Conservation (phyloP, 2,113 vertebrate species). For the Pollimyrus isidori region DNA sequence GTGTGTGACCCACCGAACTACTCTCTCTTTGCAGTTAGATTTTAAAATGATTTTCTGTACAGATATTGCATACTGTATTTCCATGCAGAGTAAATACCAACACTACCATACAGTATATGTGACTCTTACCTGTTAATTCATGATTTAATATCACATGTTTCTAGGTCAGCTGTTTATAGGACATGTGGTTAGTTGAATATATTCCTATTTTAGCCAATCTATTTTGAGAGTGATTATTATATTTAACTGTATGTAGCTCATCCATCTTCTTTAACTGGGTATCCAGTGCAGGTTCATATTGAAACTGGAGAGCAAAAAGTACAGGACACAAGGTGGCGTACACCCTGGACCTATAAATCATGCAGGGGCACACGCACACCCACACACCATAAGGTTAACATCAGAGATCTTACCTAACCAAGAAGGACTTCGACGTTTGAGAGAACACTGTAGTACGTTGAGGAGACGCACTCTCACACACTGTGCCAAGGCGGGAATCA, state of each 20-base stretch:
- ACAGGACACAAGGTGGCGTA: neutral
- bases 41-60: neutral
- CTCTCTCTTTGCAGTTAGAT: neutral
- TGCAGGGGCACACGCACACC: neutral
- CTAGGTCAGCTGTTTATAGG: neutral
- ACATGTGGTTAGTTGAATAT: neutral
- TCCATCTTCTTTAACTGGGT: neutral
- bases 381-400: neutral
- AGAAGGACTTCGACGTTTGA: neutral
- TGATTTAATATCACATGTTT: neutral
- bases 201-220: neutral
- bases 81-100: neutral
- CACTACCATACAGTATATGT: neutral
- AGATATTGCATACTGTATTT: neutral
- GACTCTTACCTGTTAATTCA: neutral
- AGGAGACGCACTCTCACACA: neutral
- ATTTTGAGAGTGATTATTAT: constrained; percentile 2
- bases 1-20: neutral
- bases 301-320: neutral
- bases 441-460: neutral
- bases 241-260: neutral
- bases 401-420: neutral
- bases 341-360: neutral
- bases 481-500: neutral
- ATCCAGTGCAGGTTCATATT: neutral